Evolutionary conservation across 2,113 vertebrate species (phyloP), one percentile per base, ranked within the genome.

Genomic region (Syrrhaptes paradoxus): DNA sequence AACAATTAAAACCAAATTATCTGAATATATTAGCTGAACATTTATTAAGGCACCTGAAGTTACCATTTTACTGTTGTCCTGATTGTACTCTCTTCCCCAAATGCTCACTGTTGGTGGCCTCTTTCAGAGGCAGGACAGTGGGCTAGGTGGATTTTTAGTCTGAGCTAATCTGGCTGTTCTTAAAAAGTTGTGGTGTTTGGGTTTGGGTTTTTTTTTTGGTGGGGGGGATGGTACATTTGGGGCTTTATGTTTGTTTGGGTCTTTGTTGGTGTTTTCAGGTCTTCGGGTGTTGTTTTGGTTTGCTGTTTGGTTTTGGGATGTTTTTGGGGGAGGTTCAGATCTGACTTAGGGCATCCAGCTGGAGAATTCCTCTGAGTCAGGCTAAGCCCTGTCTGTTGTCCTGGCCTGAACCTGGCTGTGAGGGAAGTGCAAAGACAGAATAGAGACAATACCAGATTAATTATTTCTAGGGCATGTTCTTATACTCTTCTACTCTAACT

Each of bases 381-480:
- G 41, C 57, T 96, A 94, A 96, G 83, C 88, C 28, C n/a, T 83
- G 68, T 90, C 90, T 82, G 72, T 84, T 94, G 92, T 83, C 92
- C 95, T 10, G 31, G 54, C 48, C 83, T 96, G 95, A 95, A 90
- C 90, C 52, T 81, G 65, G 41, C 48, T 67, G 21, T 43, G 46
- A 88, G 63, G 45, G 52, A 92, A 88, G 36, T 36, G 45, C 68
- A 86, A 92, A 95, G 73, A 65, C 43, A 86, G 72, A 96, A 79
- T 91, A 62, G 93, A 93, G 85, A 68, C n/a, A 20, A 31, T 41
- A 41, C 15, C 61, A 89, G 79, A 84, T 95, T 94, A 92, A 95
- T 87, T 83, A 89, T 80, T 97, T 93, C 85, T 91, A 61, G 74
- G 58, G 31, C 59, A 72, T 43, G 51, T 77, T 62, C 18, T 62